Evolutionary conservation across 2,797 vertebrate genomes (phyloP).

Genomic region (Geotrypetes seraphini): DNA sequence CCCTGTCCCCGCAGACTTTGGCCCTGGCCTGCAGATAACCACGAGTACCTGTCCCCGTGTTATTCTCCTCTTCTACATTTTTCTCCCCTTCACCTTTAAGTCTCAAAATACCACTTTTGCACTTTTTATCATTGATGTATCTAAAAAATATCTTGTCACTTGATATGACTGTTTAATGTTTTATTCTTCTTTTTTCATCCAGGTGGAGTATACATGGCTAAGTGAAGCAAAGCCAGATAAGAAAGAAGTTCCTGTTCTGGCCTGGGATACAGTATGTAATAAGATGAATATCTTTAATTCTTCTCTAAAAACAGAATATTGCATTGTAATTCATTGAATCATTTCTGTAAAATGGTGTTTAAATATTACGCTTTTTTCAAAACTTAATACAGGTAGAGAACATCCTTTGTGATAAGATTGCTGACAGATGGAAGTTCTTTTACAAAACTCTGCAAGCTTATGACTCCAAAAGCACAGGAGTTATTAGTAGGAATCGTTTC

Average conservation of each 20-base stretch:
- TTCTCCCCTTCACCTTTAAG: too few relatives aligned
- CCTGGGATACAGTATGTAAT: conserved; percentile 35
- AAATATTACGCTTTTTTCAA: background rate
- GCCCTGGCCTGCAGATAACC: too few relatives aligned
- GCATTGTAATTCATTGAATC: background rate
- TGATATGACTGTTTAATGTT: too few relatives aligned
- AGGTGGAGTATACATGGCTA: conserved; percentile 16
- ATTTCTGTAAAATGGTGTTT: background rate
- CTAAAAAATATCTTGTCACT: too few relatives aligned
- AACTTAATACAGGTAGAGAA: conserved; percentile 30
- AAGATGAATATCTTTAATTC: background rate
- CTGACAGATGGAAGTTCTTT: conserved; percentile 28
- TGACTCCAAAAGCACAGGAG: conserved; percentile 23
- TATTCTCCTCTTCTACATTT: too few relatives aligned
- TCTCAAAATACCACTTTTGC: too few relatives aligned
- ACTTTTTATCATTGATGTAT: too few relatives aligned
- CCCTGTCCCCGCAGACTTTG: too few relatives aligned
- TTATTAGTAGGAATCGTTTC: conserved; percentile 28
- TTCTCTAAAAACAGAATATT: background rate
- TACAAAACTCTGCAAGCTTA: conserved; percentile 18
- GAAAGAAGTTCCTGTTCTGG: conserved; percentile 6
- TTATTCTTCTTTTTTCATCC: background rate
- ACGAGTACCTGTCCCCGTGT: too few relatives aligned
- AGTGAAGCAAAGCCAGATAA: conserved; percentile 15
- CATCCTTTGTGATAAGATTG: conserved; percentile 25